Base-by-base conservation (phyloP, 2,797 vertebrate genomes). In the Pipistrellus pygmaeus region DNA sequence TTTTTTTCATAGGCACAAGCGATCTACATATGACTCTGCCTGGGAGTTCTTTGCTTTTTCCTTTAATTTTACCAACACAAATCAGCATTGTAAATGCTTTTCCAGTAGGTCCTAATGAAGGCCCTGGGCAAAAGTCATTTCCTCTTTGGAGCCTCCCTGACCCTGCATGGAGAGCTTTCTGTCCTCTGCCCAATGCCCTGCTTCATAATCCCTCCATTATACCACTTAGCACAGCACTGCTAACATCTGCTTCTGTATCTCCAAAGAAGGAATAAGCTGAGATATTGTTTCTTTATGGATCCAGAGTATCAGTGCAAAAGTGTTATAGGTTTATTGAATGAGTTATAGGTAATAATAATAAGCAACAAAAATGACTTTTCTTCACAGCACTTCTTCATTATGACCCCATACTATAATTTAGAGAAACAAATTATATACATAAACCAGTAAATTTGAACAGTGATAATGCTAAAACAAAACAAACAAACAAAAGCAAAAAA, bases 81-180 rank as follows among this genome's bases (percentile, higher is more conserved):
- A 92, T 97, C 71, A 95, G 51, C 81, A 44, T 7, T 68, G 51
- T 60, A 86, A 95, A 89, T 30, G 0, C 55, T 77, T 72, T 69
- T 81, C 75, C 27, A 51, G 48, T 10, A 51, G 77, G 25, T 38
- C 66, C 9, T 46, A 55, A 72, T 38, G 35, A 38, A 91, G 60
- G 23, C 18, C 17, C 0, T 0, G 82, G 62, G 25, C 69, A 81
- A 93, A 96, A 91, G 76, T 76, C 75, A 76, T 75, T 93, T 96
- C 82, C 90, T 86, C 53, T 78, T 32, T 72, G 41, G n/a, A 68
- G 62, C 53, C 14, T 48, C 41, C 11, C 30, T 44, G 81, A 55
- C 13, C n/a, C 53, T 27, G 15, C 3, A 7, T 1, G 20, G 53
- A 41, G 13, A 68, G 64, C 11, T 75, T 10, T 57, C 71, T 64